Conservation (phyloP, 1,140 invertebrate species). For the Mizuhopecten yessoensis region DNA sequence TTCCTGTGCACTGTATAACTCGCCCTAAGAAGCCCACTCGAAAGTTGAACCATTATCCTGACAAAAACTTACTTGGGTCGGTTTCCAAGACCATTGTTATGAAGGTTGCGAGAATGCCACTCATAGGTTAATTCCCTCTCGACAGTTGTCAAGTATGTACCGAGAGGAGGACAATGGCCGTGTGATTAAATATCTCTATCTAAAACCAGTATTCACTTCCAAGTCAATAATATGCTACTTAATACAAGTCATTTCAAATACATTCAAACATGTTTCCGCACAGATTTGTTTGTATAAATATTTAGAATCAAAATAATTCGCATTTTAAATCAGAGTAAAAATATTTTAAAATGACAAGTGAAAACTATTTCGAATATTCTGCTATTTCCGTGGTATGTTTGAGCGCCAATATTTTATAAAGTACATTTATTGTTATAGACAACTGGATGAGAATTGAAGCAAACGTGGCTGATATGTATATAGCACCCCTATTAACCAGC, state of each 20-base stretch:
- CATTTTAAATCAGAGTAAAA: neutral
- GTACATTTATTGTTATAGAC: too few species aligned
- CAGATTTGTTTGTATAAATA: neutral
- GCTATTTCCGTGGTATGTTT: too few species aligned
- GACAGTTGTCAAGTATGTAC: slow-evolving; percentile 36
- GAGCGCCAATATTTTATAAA: too few species aligned
- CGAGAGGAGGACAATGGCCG: neutral
- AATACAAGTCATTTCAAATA: neutral
- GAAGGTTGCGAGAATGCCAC: neutral
- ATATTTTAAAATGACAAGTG: too few species aligned
- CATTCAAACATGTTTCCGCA: neutral
- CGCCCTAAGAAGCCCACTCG: neutral
- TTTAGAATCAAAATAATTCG: neutral
- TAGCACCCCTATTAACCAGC: too few species aligned
- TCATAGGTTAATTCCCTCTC: neutral
- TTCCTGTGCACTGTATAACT: neutral
- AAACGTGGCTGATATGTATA: too few species aligned
- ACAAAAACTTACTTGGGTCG: slow-evolving; percentile 23
- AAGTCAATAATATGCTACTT: neutral
- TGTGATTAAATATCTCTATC: slow-evolving; percentile 1
- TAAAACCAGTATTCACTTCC: neutral
- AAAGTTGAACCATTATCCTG: neutral
- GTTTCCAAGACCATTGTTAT: neutral
- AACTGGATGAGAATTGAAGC: too few species aligned
- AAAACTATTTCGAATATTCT: too few species aligned